A percentile compares a stretch with the other conserved stretches of the same genome.
Conservation (phyloP, 2,888 invertebrate species). For the Plebejus melissa region DNA sequence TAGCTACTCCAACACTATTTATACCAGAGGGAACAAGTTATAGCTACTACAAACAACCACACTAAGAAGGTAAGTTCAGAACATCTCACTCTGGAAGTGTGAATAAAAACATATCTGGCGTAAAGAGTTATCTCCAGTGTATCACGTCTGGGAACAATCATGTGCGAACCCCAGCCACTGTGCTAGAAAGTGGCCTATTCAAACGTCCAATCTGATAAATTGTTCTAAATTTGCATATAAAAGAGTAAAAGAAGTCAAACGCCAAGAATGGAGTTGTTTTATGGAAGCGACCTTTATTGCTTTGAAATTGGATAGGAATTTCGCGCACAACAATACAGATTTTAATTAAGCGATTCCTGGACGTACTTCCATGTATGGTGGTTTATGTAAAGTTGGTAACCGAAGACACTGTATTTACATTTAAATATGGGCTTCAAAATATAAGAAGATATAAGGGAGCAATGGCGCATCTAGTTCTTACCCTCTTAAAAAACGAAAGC, state of each 20-base stretch:
- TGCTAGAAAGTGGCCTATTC: slow-evolving; percentile 55
- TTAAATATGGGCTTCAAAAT: neutral
- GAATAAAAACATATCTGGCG: slow-evolving; percentile 10
- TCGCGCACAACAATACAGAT: slow-evolving; percentile 3
- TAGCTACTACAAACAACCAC: neutral
- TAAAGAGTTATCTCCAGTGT: neutral
- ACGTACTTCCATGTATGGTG: neutral
- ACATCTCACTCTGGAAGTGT: neutral
- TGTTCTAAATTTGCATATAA: slow-evolving; percentile 68
- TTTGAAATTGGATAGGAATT: slow-evolving; percentile 4
- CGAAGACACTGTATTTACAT: neutral
- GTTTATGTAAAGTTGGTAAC: neutral
- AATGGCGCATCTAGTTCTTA: neutral
- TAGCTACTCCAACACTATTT: too few relatives aligned
- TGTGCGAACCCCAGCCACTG: slow-evolving; percentile 7
- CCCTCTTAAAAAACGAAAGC: neutral
- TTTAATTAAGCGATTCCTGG: neutral
- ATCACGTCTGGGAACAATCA: slow-evolving; percentile 10
- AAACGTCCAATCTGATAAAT: slow-evolving; percentile 71
- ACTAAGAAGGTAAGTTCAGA: neutral
- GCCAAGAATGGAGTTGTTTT: slow-evolving; percentile 23
- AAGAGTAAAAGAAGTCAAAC: slow-evolving; percentile 40
- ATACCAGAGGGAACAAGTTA: neutral
- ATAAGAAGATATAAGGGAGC: neutral
- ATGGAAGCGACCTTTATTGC: slow-evolving; percentile 16